Base-by-base conservation (phyloP, 2,113 vertebrate species). In the Strigops habroptila region DNA sequence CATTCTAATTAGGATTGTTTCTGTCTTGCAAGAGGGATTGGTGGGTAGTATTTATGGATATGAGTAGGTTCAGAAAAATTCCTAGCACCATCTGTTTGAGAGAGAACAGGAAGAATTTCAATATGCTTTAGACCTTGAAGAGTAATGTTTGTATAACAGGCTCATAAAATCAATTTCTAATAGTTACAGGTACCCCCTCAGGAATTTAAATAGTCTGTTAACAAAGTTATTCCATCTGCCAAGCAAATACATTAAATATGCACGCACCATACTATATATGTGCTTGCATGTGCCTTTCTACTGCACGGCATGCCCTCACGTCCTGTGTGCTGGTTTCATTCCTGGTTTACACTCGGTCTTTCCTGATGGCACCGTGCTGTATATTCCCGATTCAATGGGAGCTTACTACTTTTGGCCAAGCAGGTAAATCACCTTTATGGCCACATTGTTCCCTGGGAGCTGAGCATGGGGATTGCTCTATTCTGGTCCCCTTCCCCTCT, bases 161-260 rank as follows among this genome's bases (percentile, higher is more conserved):
- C 98, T 97, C 97, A 96, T 98, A 98, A 98, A 98, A 97, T 96
- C 97, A 97, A 95, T 97, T 98, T 97, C 95, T 98, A 97, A 98
- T 96, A 97, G 97, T 96, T 97, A 95, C 97, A 98, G 97, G 98
- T 98, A 98, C 96, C 93, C 96, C 95, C 96, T 95, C 83, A 96
- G 97, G 97, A 97, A 97, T 97, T 97, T 95, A 96, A 97, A 97
- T 97, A 97, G 96, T 94, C 97, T 96, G 95, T 95, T 97, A 97
- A 97, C 96, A 96, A 97, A 97, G 95, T 96, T 96, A 96, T 96
- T 97, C 96, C 90, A 96, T 95, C 95, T 95, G 95, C 93, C 67
- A 83, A 86, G 93, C 79, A 93, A 97, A 97, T 91, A 93, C 78
- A 95, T 93, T 91, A 95, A 95, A 89, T 82, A 73, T 94, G 84